Conservation (phyloP, 2,797 vertebrate genomes). For the Chelidonichthys spinosus region DNA sequence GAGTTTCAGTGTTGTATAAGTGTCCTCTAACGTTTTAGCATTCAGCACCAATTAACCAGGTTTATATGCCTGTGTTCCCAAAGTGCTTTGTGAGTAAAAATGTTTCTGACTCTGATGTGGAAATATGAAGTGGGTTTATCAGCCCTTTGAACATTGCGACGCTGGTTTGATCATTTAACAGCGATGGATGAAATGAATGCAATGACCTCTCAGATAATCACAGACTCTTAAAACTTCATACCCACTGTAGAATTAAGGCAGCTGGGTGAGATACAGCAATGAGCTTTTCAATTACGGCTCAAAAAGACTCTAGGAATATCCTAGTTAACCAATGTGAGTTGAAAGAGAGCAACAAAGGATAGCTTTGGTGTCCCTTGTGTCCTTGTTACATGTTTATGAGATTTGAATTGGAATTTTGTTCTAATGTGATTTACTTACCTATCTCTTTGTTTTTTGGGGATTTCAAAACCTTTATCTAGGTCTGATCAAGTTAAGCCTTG, state of each 20-base stretch:
- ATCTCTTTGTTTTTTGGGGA: neutral
- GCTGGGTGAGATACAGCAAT: neutral
- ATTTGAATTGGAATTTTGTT: neutral
- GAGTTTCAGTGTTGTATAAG: neutral
- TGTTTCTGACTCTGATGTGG: conserved; percentile 14
- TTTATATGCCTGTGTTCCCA: conserved; percentile 17
- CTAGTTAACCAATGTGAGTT: neutral
- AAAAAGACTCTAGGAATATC: neutral
- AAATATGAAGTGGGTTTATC: conserved; percentile 29
- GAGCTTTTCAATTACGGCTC: conserved; percentile 18
- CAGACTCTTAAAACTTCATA: conserved; percentile 30
- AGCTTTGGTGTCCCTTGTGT: neutral
- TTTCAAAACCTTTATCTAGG: neutral
- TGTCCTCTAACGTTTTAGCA: conserved; percentile 26
- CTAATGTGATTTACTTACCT: neutral
- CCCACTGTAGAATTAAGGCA: conserved; percentile 15
- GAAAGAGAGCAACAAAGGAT: neutral
- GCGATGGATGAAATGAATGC: neutral
- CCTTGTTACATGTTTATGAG: neutral
- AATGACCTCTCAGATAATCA: conserved; percentile 27
- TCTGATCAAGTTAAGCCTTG: conserved; percentile 34
- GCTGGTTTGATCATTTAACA: conserved; percentile 11
- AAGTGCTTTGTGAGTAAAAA: conserved; percentile 14
- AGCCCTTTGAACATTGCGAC: neutral
- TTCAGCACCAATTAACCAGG: conserved; percentile 28